Evolutionary conservation across 1,140 invertebrate genomes (phyloP), one percentile per base, ranked within the genome.

Genomic region (Apis florea): DNA sequence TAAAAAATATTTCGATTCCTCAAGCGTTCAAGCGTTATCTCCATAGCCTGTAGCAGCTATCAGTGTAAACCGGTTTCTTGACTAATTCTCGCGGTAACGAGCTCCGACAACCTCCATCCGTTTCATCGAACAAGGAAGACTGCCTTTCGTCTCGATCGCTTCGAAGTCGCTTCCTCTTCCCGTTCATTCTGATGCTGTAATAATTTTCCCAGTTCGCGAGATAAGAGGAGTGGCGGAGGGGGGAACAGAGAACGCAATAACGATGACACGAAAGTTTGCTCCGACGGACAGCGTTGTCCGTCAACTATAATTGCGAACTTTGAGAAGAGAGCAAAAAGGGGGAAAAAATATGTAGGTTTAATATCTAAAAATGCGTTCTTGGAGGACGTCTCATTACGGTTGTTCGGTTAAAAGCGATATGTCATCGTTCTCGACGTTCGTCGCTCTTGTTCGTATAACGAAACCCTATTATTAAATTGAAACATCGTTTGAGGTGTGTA

Each of bases 401-500:
- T 53, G 26, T 72, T 79, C 69, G 77, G 77, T 79, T 69, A 73
- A 73, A 79, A 72, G 77, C 77, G 77, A 79, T 79, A 79, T 40
- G 31, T 40, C 68, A 59, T 72, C 53, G 49, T 24, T 11, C 24
- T n/a, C 21, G 53, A 68, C 76, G 66, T 47, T n/a, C 70, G 19
- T 19, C 15, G 12, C 17, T 68, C 40, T 40, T 53, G 63, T 17
- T 54, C 24, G n/a, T 59, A 63, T 51, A 79, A 85, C 75, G 79
- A 85, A 75, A 69, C 74, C 61, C 72, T 51, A 79, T 76, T 81
- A 85, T 83, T 86, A 83, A 80, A 75, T 70, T 63, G 76, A 70
- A 75, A 64, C 73, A 68, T 58, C 72, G 83, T 85, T 85, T 85
- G 83, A 85, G 75, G 70, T 64, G 59, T 26, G 83, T 67, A 58